Evolutionary conservation across 1,140 invertebrate species (phyloP), one percentile per base, ranked within the genome.

Genomic region (Atta colombica): DNA sequence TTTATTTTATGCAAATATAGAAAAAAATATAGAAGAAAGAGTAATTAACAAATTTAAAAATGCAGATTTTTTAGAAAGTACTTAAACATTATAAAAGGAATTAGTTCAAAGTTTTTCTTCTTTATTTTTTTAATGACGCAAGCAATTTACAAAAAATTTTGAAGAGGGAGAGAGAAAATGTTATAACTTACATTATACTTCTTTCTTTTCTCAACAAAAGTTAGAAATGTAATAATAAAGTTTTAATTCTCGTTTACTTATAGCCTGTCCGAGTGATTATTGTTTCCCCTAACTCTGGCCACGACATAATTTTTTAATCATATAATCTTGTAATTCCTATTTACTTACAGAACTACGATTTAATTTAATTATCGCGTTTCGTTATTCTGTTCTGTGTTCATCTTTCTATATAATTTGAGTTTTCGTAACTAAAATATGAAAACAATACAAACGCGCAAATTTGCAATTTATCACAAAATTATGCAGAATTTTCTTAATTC

Each of bases 351-450:
- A 72, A 74, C 69, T 49, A 8, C 69, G n/a, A 61, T 35, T 74
- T 82, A 61, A 82, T 8, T 12, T 61, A 84, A 84, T 84, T 84
- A 61, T 75, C 69, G 58, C 14, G 18, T 74, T 84, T 84, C 7
- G 7, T 84, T 75, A 84, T 63, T 84, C 39, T 49, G 25, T 2
- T 6, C 77, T 61, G n/a, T 35, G 58, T 28, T 49, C 39, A 75
- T 51, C 28, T 45, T 10, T 3, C 66, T 8, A 31, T 28, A 4
- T 45, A 69, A 55, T 39, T 25, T 39, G 18, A 63, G 14, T 49
- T 81, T 61, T 51, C 39, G 25, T 51, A 61, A 75, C 28, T 81
- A 71, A 74, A 39, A 45, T 58, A 49, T 12, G n/a, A 69, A 39
- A 28, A 21, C n/a, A 66, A 53, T 4, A 14, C 12, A 21, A 14